Evolutionary conservation across 2,888 invertebrate species (phyloP), one percentile per base, ranked within the genome.

Genomic region (Lathronympha strigana): DNA sequence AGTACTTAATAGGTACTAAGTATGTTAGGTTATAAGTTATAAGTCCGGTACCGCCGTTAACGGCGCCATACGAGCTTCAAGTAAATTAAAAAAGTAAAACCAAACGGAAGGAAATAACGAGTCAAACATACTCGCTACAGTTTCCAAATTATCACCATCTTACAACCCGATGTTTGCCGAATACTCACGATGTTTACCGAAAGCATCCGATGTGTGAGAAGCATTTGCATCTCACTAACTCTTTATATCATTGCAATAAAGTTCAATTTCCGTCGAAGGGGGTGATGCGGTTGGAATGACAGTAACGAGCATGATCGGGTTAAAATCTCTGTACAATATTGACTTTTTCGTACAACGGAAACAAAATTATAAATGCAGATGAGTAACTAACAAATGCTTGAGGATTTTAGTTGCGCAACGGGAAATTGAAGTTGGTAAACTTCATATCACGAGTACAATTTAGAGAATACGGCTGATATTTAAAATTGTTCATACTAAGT

Each of bases 241-340:
- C 21, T 2, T 43, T 21, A 11, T 19, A 1, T 4, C 1, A 1
- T 43, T 9, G 0, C 3, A 1, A 21, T 19, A 43, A 5, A 11
- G 21, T 43, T 19, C 11, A 43, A 21, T 43, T 21, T 19, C 13
- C 13, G 5, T 6, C 17, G 9, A 33, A 4, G 19, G 5, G 2
- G 36, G 9, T 9, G 36, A 2, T n/a, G 13, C 2, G n/a, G 36
- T 15, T 23, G 36, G 33, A 21, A 1, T 36, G 23, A 21, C 64
- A 64, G 53, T 69, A 36, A 54, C 62, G 64, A 67, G 21, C 47
- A 54, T 63, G 74, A 77, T 74, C 80, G 78, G 73, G 76, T 76
- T 79, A 70, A 79, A 76, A 73, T 71, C 75, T 74, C 72, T 63
- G 63, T 67, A 74, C 50, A 71, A 74, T 76, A 74, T 78, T 78